Base-by-base conservation (phyloP, 2,113 vertebrate genomes). In the Phylloscopus trochiloides region DNA sequence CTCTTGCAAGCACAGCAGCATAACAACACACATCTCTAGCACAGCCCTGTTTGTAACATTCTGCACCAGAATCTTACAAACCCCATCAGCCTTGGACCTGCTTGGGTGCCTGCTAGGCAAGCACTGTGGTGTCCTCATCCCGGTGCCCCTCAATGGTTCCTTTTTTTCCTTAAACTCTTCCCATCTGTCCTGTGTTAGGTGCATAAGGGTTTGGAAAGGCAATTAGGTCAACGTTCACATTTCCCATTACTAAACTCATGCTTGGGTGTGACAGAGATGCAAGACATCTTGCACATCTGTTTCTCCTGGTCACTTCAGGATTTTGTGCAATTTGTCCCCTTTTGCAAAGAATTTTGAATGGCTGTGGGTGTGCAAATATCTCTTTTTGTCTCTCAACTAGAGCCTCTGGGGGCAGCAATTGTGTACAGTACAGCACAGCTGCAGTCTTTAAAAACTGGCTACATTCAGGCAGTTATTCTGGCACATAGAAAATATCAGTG, bases 11-110 rank as follows among this genome's bases (percentile, higher is more conserved):
- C 28, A 14, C 0, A 2, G 24, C 25, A 4, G 2, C 0, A 1
- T 0, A 0, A 28, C 16, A 34, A 21, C 2, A 2, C 7, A 24
- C 5, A 5, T 40, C 31, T 48, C 40, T n/a, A 17, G 21, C n/a
- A 52, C 0, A 14, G 22, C 17, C 29, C 25, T 28, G 7, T 67
- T 86, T 2, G 17, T 14, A 26, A 34, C 9, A 67, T 47, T 34
- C 45, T 67, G 1, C 19, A 40, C 7, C 28, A 58, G 38, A 10
- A 2, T 50, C 63, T 79, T 31, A 47, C 20, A 84, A 32, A 25
- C 17, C 7, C 6, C 2, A 0, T 17, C 55, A 70, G 50, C 48
- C 32, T 67, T 8, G 0, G n/a, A 68, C 29, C 8, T 43, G 43
- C 43, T 42, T 38, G 40, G 34, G 15, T 51, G 62, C 15, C 72